Evolutionary conservation across 1,140 invertebrate species (phyloP).

Genomic region (Trichomalopsis sarcophagae): DNA sequence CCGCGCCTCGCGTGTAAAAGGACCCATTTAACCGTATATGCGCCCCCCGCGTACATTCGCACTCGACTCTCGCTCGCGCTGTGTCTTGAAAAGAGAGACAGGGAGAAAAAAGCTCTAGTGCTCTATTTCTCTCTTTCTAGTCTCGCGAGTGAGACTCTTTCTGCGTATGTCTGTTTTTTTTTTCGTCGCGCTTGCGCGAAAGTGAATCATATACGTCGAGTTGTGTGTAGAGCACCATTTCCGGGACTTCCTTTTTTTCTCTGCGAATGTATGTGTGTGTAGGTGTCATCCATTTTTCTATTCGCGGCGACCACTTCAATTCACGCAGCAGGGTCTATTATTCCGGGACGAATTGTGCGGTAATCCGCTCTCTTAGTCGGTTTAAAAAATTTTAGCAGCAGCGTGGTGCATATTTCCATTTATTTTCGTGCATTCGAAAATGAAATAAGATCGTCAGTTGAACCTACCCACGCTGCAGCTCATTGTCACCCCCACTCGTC

Average conservation of each 20-base stretch:
- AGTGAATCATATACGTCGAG: slow-evolving; percentile 30
- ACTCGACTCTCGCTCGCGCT: slow-evolving; percentile 34
- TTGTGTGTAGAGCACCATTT: slow-evolving; percentile 20
- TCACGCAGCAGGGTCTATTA: background rate
- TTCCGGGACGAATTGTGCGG: background rate
- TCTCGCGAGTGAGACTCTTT: slow-evolving; percentile 9
- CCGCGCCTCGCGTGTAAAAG: slow-evolving; percentile 16
- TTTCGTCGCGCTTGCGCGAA: background rate
- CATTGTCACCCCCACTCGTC: background rate
- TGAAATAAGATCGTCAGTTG: no score
- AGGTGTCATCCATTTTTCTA: background rate
- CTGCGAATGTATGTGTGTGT: background rate
- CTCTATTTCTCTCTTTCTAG: slow-evolving; percentile 45
- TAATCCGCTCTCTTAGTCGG: background rate
- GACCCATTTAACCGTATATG: slow-evolving; percentile 41
- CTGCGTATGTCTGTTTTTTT: background rate
- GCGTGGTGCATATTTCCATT: no score
- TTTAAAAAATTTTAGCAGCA: background rate
- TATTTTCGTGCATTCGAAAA: no score
- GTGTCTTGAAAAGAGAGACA: slow-evolving; percentile 10
- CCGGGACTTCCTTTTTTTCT: background rate
- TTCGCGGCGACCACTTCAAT: background rate
- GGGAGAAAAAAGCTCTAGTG: slow-evolving; percentile 35
- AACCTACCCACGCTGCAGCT: no score
- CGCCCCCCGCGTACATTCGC: slow-evolving; percentile 19